These are phyloP conservation scores for Lophotriccus pileatus DNA, from an alignment of 2,797 vertebrate species.

Conservation along the genomic window DNA sequence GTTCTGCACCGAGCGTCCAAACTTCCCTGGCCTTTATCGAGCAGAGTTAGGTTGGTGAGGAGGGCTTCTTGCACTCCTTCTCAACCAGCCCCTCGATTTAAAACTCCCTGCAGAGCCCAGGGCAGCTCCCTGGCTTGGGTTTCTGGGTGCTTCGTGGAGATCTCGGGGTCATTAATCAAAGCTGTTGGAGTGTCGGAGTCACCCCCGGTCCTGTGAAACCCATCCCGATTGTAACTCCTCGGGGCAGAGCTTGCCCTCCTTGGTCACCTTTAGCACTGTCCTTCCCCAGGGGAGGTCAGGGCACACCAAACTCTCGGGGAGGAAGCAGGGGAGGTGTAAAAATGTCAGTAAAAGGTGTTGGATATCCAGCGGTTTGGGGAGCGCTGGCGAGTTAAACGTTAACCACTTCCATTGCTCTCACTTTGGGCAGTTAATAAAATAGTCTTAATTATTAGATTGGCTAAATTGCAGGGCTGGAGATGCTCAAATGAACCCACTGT, in stretches of 20 bases:
- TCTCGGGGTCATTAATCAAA: not conserved
- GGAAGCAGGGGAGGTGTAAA: not conserved
- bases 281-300: not conserved
- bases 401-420: not conserved
- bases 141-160: not conserved
- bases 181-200: not conserved
- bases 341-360: not conserved
- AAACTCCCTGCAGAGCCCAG: not conserved
- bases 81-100: not conserved
- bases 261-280: not conserved
- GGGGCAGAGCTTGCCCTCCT: not conserved
- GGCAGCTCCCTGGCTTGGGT: not conserved
- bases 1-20: not conserved
- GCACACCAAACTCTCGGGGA: not conserved
- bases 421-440: slow-evolving; percentile 16
- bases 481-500: not conserved
- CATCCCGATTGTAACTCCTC: not conserved
- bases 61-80: not conserved
- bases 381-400: not conserved
- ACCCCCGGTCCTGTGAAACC: not conserved
- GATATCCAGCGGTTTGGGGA: not conserved
- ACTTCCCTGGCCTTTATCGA: not conserved
- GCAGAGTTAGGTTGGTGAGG: not conserved
- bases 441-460: not conserved
- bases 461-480: not conserved